A percentile compares a stretch with the other conserved stretches of the same genome.
Evolutionary conservation across 2,888 invertebrate species (phyloP).

Genomic region (Leucophora obtusa): DNA sequence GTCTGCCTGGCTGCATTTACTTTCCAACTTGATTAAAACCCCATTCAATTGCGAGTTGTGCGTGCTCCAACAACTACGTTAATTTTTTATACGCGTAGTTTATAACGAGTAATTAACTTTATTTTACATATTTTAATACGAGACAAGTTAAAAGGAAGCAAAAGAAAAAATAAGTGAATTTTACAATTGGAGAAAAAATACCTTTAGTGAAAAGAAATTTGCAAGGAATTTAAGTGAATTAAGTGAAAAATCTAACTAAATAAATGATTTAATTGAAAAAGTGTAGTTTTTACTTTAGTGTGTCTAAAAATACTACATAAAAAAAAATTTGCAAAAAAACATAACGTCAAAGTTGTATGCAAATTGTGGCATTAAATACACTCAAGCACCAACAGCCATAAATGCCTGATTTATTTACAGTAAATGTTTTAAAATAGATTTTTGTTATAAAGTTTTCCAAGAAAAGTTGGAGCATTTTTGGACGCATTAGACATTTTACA

Average conservation of each 20-base stretch:
- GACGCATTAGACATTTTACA: conserved; percentile 41
- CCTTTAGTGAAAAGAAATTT: conserved; percentile 36
- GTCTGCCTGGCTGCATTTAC: conserved; percentile 50
- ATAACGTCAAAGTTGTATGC: conserved; percentile 29
- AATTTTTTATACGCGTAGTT: conserved; percentile 53
- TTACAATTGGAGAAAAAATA: conserved; percentile 44
- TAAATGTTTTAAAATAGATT: conserved; percentile 43
- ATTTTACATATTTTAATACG: conserved; percentile 40
- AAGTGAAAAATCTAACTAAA: conserved; percentile 9
- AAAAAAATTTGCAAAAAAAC: conserved; percentile 22
- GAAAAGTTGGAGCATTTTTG: conserved; percentile 42
- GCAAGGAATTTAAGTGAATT: conserved; percentile 26
- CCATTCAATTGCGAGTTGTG: conserved; percentile 69
- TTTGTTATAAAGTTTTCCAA: conserved; percentile 35
- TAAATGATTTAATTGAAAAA: not conserved
- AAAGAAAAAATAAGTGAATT: conserved; percentile 37
- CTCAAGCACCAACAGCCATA: conserved; percentile 5
- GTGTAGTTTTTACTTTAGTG: conserved; percentile 4
- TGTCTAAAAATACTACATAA: conserved; percentile 35
- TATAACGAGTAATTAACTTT: conserved; percentile 31
- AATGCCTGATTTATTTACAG: conserved; percentile 26
- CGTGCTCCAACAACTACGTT: conserved; percentile 70
- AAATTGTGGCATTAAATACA: conserved; percentile 14
- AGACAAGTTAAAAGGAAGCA: conserved; percentile 55
- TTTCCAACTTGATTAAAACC: conserved; percentile 54